A percentile compares a stretch with the other conserved stretches of the same genome.
Conservation (phyloP, 2,113 vertebrate genomes). For the Meriones unguiculatus region DNA sequence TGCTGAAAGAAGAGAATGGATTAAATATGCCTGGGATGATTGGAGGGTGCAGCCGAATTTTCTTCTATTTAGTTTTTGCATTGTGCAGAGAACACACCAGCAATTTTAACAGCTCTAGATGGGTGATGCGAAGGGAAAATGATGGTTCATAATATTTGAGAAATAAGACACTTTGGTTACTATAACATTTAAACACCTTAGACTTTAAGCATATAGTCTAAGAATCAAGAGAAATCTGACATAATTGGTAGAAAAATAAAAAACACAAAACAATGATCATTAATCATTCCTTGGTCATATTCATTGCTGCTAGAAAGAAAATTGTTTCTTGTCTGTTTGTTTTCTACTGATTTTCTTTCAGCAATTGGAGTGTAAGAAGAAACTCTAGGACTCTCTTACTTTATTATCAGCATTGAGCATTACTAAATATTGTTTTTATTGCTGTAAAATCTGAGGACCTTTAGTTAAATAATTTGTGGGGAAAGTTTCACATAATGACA, state of each 20-base stretch:
- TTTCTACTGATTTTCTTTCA: background rate
- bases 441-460: background rate
- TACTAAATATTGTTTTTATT: background rate
- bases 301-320: background rate
- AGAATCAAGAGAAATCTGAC: background rate
- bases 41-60: background rate
- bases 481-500: background rate
- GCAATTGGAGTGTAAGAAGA: background rate
- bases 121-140: background rate
- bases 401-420: background rate
- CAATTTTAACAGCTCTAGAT: background rate
- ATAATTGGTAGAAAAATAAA: background rate
- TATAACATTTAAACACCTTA: background rate
- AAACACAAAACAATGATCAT: background rate
- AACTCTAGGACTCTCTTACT: background rate
- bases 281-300: background rate
- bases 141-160: background rate
- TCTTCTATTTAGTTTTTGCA: background rate
- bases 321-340: background rate
- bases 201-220: background rate
- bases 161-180: background rate
- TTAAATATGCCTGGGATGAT: background rate
- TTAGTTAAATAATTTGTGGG: background rate
- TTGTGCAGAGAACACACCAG: background rate
- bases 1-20: background rate